Conservation (phyloP, 2,888 invertebrate species). For the Meghimatium bilineatum region DNA sequence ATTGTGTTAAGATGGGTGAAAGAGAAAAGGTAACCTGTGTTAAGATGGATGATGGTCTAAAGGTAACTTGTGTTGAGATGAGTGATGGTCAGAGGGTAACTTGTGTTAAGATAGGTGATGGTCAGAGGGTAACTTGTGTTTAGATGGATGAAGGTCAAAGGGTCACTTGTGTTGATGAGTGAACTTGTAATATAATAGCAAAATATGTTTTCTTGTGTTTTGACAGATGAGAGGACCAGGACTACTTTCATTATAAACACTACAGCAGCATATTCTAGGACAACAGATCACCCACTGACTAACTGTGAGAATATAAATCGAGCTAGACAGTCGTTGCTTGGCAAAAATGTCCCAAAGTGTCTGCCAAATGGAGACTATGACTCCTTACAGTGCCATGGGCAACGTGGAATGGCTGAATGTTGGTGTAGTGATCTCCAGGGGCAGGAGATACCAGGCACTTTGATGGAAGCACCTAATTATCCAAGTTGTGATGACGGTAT, state of each 20-base stretch:
- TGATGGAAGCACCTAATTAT: constrained; percentile 49
- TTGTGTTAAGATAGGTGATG: too few relatives aligned
- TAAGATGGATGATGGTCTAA: too few relatives aligned
- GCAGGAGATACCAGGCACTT: constrained; percentile 61
- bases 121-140: too few relatives aligned
- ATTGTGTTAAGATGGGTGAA: too few relatives aligned
- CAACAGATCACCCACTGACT: constrained; percentile 51
- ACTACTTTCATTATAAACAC: not conserved
- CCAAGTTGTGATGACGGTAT: constrained; percentile 66
- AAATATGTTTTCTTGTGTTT: too few relatives aligned
- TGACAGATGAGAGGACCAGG: not conserved
- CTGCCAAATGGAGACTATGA: constrained; percentile 60
- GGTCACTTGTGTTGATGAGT: too few relatives aligned
- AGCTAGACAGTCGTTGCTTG: constrained; percentile 50
- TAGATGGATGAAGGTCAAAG: too few relatives aligned
- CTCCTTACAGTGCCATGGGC: constrained; percentile 61
- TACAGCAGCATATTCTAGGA: not conserved
- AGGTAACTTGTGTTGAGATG: too few relatives aligned
- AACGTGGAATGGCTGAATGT: constrained; percentile 55
- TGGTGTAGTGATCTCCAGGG: constrained; percentile 67
- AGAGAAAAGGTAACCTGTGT: too few relatives aligned
- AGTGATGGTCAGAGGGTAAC: too few relatives aligned
- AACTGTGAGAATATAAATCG: constrained; percentile 58
- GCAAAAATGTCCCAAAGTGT: constrained; percentile 61
- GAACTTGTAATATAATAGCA: too few relatives aligned